Evolutionary conservation across 2,888 invertebrate genomes (phyloP).

Genomic region (Drepanosiphum platanoidis): DNA sequence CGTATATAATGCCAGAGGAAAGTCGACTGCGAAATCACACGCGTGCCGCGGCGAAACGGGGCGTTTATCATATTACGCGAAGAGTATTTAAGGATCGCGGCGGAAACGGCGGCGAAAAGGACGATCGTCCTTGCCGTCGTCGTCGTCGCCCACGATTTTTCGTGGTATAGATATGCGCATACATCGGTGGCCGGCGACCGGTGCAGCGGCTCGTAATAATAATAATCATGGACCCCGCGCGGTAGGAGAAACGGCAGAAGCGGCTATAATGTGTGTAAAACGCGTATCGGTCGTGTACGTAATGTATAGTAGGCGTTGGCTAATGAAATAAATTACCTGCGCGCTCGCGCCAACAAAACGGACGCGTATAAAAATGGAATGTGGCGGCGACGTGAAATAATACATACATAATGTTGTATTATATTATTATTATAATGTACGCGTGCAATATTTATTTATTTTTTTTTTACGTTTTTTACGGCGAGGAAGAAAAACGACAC

Average conservation of each 20-base stretch:
- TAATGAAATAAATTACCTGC: constrained; percentile 47
- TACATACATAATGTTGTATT: too few species aligned
- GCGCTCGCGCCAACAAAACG: constrained; percentile 32
- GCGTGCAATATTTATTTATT: neutral
- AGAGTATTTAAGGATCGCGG: neutral
- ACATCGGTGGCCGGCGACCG: neutral
- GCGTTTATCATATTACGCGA: too few species aligned
- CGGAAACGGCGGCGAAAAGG: neutral
- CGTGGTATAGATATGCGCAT: neutral
- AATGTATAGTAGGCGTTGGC: constrained; percentile 34
- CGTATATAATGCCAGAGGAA: neutral
- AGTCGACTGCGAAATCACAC: neutral
- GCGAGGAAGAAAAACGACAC: too few species aligned
- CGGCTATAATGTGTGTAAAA: neutral
- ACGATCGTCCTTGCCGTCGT: neutral
- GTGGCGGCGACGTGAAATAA: neutral
- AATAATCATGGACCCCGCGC: too few species aligned
- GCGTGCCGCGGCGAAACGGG: neutral
- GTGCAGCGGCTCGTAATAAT: too few species aligned
- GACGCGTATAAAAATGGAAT: constrained; percentile 1
- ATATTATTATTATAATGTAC: too few species aligned
- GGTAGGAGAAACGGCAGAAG: neutral
- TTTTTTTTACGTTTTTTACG: neutral
- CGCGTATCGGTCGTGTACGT: neutral
- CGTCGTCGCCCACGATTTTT: neutral